phyloP scores from a whole-genome alignment of 1,140 invertebrate species.

The Pollicipes pollicipes region DNA sequence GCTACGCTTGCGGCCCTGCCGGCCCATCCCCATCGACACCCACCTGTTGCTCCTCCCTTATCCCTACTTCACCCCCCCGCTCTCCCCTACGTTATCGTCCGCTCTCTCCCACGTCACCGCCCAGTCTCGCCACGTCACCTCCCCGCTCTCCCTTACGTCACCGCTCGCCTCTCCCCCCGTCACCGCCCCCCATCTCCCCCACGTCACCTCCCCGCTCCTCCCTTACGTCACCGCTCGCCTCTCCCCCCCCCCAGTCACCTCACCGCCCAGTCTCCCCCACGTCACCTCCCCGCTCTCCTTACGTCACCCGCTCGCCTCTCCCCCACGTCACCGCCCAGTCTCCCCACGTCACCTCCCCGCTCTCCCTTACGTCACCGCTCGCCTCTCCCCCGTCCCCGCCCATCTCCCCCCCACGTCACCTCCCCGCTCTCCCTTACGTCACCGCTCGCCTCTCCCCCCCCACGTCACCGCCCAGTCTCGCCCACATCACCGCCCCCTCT shows the following conservation, averaged over 20 bases:
- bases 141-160: background rate
- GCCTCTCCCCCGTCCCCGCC: background rate
- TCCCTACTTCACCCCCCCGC: too few species aligned
- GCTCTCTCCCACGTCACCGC: too few species aligned
- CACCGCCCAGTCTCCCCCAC: too few species aligned
- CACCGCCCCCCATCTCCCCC: background rate
- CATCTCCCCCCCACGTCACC: background rate
- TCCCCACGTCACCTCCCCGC: background rate
- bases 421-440: background rate
- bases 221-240: too few species aligned
- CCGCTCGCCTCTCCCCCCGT: background rate
- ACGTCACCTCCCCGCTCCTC: background rate
- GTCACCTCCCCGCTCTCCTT: too few species aligned
- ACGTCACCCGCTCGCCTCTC: too few species aligned
- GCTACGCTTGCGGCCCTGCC: too few species aligned
- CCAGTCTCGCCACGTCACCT: background rate
- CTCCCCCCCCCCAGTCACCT: too few species aligned
- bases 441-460: conserved; percentile 10
- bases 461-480: background rate
- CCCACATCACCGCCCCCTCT: background rate
- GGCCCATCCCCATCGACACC: too few species aligned
- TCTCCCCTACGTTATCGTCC: too few species aligned
- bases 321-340: background rate
- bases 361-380: background rate
- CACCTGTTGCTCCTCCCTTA: too few species aligned